A percentile compares a stretch with the other conserved stretches of the same genome.
Conservation (phyloP, 1,140 invertebrate genomes). For the Antheraea mylitta region DNA sequence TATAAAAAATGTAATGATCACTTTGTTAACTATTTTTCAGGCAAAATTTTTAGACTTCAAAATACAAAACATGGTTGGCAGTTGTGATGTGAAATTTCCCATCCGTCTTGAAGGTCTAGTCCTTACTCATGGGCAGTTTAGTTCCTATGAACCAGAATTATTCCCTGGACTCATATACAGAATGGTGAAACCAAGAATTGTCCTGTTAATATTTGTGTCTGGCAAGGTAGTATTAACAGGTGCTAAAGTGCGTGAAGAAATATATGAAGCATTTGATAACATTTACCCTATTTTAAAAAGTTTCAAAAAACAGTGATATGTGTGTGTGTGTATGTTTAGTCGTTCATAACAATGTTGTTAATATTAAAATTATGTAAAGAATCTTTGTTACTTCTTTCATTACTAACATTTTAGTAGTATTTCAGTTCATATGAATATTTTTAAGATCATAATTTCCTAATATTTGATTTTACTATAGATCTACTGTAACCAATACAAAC, state of each 20-base stretch:
- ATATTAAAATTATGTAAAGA: not conserved
- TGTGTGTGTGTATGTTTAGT: not conserved
- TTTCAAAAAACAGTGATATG: constrained; percentile 93
- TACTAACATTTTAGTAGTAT: not conserved
- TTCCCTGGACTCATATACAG: constrained; percentile 99
- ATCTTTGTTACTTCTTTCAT: not conserved
- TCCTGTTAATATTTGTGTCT: constrained; percentile 99
- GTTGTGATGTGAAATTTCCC: constrained; percentile 99
- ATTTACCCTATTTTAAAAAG: constrained; percentile 99
- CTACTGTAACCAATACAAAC: too few relatives aligned
- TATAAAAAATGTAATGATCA: not conserved
- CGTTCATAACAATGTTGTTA: not conserved
- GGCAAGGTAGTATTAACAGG: constrained; percentile 99
- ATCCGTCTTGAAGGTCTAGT: constrained; percentile 98
- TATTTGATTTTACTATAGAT: too few relatives aligned
- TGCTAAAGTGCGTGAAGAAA: constrained; percentile 98
- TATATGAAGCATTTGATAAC: constrained; percentile 99
- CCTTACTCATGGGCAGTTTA: constrained; percentile 98
- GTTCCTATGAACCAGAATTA: constrained; percentile 95
- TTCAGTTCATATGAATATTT: too few relatives aligned
- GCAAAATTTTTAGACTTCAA: constrained; percentile 99
- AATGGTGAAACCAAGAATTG: constrained; percentile 99
- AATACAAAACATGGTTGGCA: constrained; percentile 99
- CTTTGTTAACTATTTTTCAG: constrained; percentile 77
- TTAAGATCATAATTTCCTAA: too few relatives aligned